Percentiles rank a stretch among this genome's conserved stretches.
Evolutionary conservation across 2,888 invertebrate species (phyloP).

Genomic region (Norana najaformis): DNA sequence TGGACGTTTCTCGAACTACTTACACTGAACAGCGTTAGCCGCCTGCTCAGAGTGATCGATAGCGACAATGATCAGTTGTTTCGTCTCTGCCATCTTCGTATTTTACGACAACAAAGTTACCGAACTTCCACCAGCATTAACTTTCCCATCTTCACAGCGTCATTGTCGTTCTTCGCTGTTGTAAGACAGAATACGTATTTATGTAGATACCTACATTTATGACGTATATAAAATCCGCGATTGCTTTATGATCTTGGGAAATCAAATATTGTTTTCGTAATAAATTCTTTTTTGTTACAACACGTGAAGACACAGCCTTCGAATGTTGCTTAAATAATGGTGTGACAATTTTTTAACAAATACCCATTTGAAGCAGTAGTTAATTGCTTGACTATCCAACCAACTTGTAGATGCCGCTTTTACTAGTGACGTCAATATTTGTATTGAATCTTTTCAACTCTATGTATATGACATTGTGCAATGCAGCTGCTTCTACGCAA

Average conservation of each 20-base stretch:
- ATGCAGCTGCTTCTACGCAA: not conserved
- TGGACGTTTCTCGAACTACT: not conserved
- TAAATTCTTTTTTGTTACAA: not conserved
- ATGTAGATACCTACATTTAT: not conserved
- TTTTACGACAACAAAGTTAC: not conserved
- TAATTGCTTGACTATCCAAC: not conserved
- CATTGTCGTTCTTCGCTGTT: not conserved
- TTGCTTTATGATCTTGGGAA: not conserved
- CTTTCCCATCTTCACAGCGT: not conserved
- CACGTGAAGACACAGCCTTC: not conserved
- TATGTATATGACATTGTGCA: not conserved
- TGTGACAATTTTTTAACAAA: not conserved
- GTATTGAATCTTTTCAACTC: not conserved
- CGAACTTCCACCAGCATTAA: not conserved
- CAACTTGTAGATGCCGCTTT: not conserved
- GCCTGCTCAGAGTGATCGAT: conserved; percentile 24
- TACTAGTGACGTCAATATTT: not conserved
- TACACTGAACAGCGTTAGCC: conserved; percentile 23
- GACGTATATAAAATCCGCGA: not conserved
- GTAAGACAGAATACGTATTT: not conserved
- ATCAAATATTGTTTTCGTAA: too few species aligned
- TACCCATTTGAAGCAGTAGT: not conserved
- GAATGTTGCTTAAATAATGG: not conserved
- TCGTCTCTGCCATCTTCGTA: not conserved
- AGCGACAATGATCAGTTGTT: conserved; percentile 16